A percentile compares a stretch with the other conserved stretches of the same genome.
These are phyloP conservation scores for Pseudomugil tenellus DNA, from an alignment of 2,797 vertebrate species.

Conservation along the genomic window DNA sequence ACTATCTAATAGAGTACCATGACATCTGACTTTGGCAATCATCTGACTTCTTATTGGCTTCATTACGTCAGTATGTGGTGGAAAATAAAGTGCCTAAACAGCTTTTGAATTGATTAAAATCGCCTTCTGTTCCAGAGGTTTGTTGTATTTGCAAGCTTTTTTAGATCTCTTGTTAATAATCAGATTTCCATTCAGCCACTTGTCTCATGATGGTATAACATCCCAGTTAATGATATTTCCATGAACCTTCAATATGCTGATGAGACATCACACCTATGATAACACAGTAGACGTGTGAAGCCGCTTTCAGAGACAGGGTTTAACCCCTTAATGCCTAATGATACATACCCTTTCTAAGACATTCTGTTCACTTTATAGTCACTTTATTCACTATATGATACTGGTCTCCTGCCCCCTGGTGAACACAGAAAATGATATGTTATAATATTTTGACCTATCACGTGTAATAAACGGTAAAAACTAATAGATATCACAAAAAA, in stretches of 20 bases:
- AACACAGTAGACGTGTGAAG: not conserved
- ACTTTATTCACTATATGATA: too few relatives aligned
- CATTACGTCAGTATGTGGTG: not conserved
- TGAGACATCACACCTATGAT: not conserved
- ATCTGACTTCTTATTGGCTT: not conserved
- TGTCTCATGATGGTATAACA: not conserved
- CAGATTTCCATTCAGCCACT: not conserved
- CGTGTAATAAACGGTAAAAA: too few relatives aligned
- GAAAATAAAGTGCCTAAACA: not conserved
- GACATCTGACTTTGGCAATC: not conserved
- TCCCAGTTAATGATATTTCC: not conserved
- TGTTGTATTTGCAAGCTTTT: not conserved
- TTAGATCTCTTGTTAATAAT: not conserved
- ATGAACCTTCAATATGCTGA: not conserved
- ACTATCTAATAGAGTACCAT: not conserved
- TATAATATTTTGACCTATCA: too few relatives aligned
- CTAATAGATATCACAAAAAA: too few relatives aligned
- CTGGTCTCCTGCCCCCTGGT: too few relatives aligned
- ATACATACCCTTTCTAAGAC: too few relatives aligned
- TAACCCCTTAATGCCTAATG: too few relatives aligned
- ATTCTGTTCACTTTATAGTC: too few relatives aligned
- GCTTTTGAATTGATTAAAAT: slow-evolving; percentile 1
- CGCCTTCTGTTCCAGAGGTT: not conserved
- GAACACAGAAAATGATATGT: too few relatives aligned
- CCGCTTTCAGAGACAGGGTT: not conserved